These are phyloP conservation scores for Rallus crepitans DNA, from an alignment of 2,797 vertebrate genomes.

Conservation along the genomic window DNA sequence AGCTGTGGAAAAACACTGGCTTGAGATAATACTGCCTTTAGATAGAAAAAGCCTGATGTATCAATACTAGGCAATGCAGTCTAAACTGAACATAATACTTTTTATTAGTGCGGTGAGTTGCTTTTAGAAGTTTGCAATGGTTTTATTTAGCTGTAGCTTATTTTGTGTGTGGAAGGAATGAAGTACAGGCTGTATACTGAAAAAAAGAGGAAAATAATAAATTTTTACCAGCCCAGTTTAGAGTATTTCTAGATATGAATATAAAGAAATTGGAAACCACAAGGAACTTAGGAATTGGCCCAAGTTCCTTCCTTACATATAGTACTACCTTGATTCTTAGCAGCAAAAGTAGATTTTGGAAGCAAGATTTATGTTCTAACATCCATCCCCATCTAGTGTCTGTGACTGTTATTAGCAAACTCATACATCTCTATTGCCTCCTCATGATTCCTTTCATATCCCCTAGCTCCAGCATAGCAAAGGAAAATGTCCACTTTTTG, in stretches of 20 bases:
- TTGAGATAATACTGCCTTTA: neutral
- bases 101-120: neutral
- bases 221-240: neutral
- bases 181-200: neutral
- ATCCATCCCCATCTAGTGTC: conserved; percentile 29
- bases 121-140: neutral
- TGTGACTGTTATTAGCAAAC: neutral
- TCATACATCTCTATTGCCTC: neutral
- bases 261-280: neutral
- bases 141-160: neutral
- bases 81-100: neutral
- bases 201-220: neutral
- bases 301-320: neutral
- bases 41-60: neutral
- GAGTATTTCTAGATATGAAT: neutral
- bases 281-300: neutral
- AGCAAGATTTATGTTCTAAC: neutral
- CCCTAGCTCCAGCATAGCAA: rapidly evolving
- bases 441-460: neutral
- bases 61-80: neutral
- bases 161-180: neutral
- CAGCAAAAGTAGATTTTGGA: neutral
- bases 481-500: neutral
- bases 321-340: neutral
- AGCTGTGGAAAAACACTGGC: neutral